Evolutionary conservation across 1,140 invertebrate genomes (phyloP).

Genomic region (Halictus rubicundus): DNA sequence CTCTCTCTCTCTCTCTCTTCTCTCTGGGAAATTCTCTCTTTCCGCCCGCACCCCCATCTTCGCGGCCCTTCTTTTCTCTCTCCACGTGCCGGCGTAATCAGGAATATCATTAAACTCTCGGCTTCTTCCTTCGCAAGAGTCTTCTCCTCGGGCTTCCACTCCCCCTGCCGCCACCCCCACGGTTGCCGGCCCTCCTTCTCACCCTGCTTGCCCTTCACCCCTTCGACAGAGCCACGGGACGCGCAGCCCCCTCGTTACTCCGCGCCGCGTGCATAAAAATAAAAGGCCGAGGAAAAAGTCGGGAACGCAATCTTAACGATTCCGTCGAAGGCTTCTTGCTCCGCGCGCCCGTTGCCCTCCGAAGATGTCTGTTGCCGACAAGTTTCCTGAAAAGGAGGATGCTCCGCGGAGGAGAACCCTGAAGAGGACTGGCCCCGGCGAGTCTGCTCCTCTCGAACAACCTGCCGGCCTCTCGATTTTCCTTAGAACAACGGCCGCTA

Average conservation of each 20-base stretch:
- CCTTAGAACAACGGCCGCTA: too few relatives aligned
- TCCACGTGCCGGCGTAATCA: conserved; percentile 74
- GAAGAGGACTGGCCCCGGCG: too few relatives aligned
- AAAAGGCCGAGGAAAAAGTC: conserved; percentile 46
- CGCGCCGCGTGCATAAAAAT: conserved; percentile 48
- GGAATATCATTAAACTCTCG: conserved; percentile 80
- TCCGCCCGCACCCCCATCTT: background rate
- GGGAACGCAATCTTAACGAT: conserved; percentile 65
- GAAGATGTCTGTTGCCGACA: conserved; percentile 35
- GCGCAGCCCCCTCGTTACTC: conserved; percentile 65
- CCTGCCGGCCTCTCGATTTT: too few relatives aligned
- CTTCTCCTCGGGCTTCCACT: conserved; percentile 29
- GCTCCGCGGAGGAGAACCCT: too few relatives aligned
- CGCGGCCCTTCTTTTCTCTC: conserved; percentile 29
- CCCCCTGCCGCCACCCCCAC: background rate
- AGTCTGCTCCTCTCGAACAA: too few relatives aligned
- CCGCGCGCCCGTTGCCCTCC: background rate
- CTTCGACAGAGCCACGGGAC: conserved; percentile 14
- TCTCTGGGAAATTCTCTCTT: conserved; percentile 9
- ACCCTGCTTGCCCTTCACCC: conserved; percentile 34
- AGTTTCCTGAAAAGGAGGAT: too few relatives aligned
- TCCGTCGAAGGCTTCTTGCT: conserved; percentile 44
- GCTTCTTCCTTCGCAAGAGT: conserved; percentile 68
- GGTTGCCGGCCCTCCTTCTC: conserved; percentile 2
- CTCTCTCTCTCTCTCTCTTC: background rate